Base-by-base conservation (phyloP, 2,113 vertebrate genomes). In the Anguilla rostrata region DNA sequence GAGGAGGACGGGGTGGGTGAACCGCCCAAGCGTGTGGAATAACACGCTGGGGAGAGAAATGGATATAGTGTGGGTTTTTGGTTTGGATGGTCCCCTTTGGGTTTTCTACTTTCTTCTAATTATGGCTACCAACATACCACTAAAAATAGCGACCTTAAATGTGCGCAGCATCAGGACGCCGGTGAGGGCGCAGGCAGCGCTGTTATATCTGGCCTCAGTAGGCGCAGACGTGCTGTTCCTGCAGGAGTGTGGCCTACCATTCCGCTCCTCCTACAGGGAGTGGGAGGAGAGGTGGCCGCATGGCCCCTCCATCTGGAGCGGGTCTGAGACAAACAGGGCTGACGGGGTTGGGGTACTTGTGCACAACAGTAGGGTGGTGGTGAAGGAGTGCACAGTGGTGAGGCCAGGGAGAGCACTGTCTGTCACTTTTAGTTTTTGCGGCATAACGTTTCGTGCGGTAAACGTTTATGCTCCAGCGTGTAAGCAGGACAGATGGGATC, bases 371-470 rank as follows among this genome's bases (percentile, higher is more conserved):
- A 2, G 86, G 1, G 75, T 87, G 0, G 26, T 87, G 87, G 84
- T 89, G 41, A 90, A 87, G 53, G 88, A 84, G 16, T 86, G 84
- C 78, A 89, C 82, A 0, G 87, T 89, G 84, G 84, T 91, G 40
- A 88, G 22, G 4, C 39, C 56, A 0, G 87, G 88, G 0, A 18
- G 82, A 78, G 87, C 86, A 8, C 41, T 89, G 83, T 87, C 86
- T 83, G 56, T 66, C 5, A 63, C 86, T 0, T 5, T 90, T 57
- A 34, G 29, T 0, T 86, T 71, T 71, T 78, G 83, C 80, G 84
- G 66, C 0, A 75, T 1, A 11, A 57, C 80, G 78, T 87, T 87
- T 83, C 82, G 78, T 0, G 14, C 88, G 39, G 14, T 88, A 5
- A 88, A 90, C 18, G 46, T 86, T 0, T 87, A 90, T 86, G 84